Evolutionary conservation across 2,888 invertebrate species (phyloP).

Genomic region (Polydrusus cervinus): DNA sequence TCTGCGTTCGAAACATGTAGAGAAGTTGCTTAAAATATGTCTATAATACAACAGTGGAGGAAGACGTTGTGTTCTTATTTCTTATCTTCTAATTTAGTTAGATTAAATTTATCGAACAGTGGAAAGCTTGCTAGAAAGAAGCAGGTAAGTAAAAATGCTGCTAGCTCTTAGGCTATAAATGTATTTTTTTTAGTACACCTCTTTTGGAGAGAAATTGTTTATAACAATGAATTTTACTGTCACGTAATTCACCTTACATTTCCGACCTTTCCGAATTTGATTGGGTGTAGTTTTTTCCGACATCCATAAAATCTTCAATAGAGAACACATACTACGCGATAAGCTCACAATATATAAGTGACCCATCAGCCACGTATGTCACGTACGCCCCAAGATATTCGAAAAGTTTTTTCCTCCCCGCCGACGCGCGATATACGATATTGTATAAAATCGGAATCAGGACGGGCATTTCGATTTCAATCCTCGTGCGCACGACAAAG

Average conservation of each 20-base stretch:
- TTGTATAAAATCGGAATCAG: constrained; percentile 48
- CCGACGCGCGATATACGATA: constrained; percentile 36
- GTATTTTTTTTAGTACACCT: too few relatives aligned
- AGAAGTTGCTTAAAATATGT: too few relatives aligned
- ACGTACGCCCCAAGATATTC: constrained; percentile 44
- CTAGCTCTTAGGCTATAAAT: too few relatives aligned
- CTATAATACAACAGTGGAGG: too few relatives aligned
- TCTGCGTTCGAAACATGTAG: too few relatives aligned
- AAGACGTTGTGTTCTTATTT: too few relatives aligned
- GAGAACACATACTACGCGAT: constrained; percentile 17
- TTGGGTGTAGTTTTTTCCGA: neutral
- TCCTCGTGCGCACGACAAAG: constrained; percentile 63
- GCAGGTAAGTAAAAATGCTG: too few relatives aligned
- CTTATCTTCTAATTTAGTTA: too few relatives aligned
- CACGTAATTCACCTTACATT: neutral
- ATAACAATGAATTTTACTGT: neutral
- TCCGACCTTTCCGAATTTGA: neutral
- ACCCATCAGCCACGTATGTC: constrained; percentile 46
- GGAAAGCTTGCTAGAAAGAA: too few relatives aligned
- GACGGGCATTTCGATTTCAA: constrained; percentile 64
- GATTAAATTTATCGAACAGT: too few relatives aligned
- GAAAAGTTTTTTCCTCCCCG: constrained; percentile 34
- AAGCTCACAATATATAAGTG: constrained; percentile 37
- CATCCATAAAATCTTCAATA: constrained; percentile 12
- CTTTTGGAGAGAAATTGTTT: too few relatives aligned